phyloP scores from a whole-genome alignment of 2,113 vertebrate species.

The Chionomys nivalis region DNA sequence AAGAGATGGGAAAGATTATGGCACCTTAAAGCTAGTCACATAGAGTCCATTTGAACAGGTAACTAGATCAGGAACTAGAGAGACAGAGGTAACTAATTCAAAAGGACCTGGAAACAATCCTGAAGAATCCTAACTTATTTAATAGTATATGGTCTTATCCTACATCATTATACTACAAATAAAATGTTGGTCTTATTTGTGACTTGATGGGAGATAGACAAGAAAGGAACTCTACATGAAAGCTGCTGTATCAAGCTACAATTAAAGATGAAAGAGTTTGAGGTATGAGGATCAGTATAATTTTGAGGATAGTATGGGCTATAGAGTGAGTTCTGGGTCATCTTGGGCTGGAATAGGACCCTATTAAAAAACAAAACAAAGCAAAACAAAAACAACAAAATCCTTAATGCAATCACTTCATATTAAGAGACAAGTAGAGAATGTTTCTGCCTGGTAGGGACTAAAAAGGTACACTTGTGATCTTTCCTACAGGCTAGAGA shows the following conservation, averaged over 20 bases:
- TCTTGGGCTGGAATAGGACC: background rate
- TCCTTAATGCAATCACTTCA: background rate
- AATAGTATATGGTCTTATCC: background rate
- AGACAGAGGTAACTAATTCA: background rate
- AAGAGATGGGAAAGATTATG: background rate
- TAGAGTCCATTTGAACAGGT: background rate
- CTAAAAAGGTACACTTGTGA: background rate
- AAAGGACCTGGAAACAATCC: background rate
- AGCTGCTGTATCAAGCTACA: background rate
- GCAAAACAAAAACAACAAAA: background rate
- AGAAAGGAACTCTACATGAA: background rate
- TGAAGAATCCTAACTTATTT: slow-evolving; percentile 16
- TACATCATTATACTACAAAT: background rate
- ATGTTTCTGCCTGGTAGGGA: background rate
- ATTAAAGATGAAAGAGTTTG: too few species aligned
- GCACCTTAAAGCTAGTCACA: too few species aligned
- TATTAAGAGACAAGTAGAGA: background rate
- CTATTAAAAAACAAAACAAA: background rate
- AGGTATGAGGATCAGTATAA: background rate
- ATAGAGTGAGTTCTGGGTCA: background rate
- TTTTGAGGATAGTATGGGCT: too few species aligned
- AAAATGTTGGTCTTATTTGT: slow-evolving; percentile 11
- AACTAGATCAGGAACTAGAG: background rate
- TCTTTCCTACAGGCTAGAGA: background rate
- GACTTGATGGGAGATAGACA: background rate